These are phyloP conservation scores for Opisthograptis luteolata DNA, from an alignment of 2,888 invertebrate species.

Conservation along the genomic window DNA sequence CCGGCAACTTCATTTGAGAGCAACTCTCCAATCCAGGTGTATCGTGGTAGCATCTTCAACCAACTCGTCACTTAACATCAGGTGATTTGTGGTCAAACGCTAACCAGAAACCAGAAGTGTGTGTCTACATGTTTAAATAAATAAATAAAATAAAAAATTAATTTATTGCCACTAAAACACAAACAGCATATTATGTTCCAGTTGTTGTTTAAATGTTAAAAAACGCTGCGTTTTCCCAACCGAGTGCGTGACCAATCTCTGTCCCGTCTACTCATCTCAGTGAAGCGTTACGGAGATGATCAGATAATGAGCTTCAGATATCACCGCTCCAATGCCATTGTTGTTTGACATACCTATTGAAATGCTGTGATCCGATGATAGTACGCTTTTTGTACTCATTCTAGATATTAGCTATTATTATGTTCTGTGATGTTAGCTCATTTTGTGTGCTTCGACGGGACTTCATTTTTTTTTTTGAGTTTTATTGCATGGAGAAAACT, in stretches of 20 bases:
- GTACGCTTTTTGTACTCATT: conserved; percentile 14
- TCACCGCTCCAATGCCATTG: conserved; percentile 26
- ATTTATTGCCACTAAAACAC: no score
- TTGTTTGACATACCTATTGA: conserved; percentile 33
- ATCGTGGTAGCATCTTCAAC: no score
- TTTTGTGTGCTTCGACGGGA: conserved; percentile 8
- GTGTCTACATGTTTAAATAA: no score
- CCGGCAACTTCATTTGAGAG: no score
- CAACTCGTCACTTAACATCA: no score
- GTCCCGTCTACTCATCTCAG: conserved; percentile 27
- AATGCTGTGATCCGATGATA: conserved; percentile 26
- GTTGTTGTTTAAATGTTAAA: neutral
- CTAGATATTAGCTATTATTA: conserved; percentile 22
- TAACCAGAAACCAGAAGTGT: no score
- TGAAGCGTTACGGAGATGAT: conserved; percentile 30
- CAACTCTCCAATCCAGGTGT: no score
- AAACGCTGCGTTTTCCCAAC: conserved; percentile 25
- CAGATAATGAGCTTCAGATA: conserved; percentile 43
- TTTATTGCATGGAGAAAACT: no score
- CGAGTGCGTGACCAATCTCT: conserved; percentile 35
- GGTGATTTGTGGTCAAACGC: no score
- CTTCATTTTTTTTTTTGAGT: conserved; percentile 23
- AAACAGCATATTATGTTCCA: no score
- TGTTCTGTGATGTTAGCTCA: conserved; percentile 6
- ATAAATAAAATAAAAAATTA: no score